Evolutionary conservation across 2,888 invertebrate genomes (phyloP).

Genomic region (Embidobia sp.): DNA sequence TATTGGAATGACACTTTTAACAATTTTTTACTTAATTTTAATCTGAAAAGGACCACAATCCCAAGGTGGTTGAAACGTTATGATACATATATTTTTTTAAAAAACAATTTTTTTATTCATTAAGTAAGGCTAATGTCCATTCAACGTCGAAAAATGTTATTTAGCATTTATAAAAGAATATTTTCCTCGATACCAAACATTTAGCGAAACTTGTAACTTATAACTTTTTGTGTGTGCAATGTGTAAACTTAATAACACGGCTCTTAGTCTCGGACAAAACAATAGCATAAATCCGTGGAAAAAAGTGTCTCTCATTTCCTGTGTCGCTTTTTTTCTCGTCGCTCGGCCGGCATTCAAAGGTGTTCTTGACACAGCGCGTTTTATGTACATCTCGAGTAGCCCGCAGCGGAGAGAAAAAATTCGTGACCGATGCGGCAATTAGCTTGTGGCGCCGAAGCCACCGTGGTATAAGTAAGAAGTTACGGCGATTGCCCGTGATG

Average conservation of each 20-base stretch:
- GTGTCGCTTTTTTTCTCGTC: constrained; percentile 8
- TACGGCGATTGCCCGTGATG: constrained; percentile 58
- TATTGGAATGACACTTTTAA: no score
- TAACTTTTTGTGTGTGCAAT: no score
- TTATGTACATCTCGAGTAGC: constrained; percentile 35
- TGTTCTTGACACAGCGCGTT: constrained; percentile 44
- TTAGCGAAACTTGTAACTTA: no score
- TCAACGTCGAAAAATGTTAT: no score
- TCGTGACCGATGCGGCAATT: constrained; percentile 71
- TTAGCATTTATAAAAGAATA: no score
- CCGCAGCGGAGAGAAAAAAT: constrained; percentile 50
- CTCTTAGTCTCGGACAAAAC: constrained; percentile 17
- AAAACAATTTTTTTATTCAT: no score
- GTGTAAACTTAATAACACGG: constrained; percentile 6
- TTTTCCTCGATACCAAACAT: no score
- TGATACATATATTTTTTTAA: no score
- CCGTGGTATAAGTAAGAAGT: constrained; percentile 53
- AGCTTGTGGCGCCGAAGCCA: constrained; percentile 65
- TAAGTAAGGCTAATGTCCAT: no score
- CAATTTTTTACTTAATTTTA: no score
- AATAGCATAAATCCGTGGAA: constrained; percentile 17
- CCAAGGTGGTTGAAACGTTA: no score
- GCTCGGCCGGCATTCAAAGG: constrained; percentile 26
- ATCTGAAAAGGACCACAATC: no score
- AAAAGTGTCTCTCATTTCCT: constrained; percentile 32